phyloP scores from a whole-genome alignment of 1,140 invertebrate species.

The Amphibalanus amphitrite region DNA sequence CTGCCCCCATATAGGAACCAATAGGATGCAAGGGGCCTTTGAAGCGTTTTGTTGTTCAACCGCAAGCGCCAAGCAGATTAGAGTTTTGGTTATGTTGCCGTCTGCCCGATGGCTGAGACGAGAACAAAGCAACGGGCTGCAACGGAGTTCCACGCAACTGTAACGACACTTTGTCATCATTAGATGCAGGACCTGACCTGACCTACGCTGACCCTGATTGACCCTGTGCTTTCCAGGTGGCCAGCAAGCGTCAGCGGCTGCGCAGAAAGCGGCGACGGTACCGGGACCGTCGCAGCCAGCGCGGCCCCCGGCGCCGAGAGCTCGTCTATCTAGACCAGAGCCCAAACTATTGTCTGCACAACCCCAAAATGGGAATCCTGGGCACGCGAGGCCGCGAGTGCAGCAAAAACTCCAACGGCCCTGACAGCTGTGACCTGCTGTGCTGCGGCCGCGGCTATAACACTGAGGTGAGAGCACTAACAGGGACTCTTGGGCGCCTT shows the following conservation, averaged over 20 bases:
- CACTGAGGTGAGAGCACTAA: conserved; percentile 36
- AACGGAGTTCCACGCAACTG: no score
- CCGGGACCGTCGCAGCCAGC: background rate
- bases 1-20: no score
- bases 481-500: no score
- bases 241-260: background rate
- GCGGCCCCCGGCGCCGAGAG: background rate
- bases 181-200: no score
- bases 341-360: conserved; percentile 79
- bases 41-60: no score
- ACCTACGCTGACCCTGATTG: no score
- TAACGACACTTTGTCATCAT: no score
- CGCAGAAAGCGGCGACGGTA: background rate
- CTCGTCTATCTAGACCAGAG: conserved; percentile 82
- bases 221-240: background rate
- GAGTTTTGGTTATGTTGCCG: no score
- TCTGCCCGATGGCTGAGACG: no score
- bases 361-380: conserved; percentile 57
- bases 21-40: no score
- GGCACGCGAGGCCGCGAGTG: conserved; percentile 40
- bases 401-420: conserved; percentile 41
- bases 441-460: conserved; percentile 47
- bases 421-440: conserved; percentile 42
- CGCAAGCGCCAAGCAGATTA: no score
- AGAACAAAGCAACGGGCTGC: no score